Percentiles rank a stretch among this genome's conserved stretches.
These are phyloP conservation scores for Lacerta viridis DNA, from an alignment of 2,797 vertebrate genomes.

Conservation along the genomic window DNA sequence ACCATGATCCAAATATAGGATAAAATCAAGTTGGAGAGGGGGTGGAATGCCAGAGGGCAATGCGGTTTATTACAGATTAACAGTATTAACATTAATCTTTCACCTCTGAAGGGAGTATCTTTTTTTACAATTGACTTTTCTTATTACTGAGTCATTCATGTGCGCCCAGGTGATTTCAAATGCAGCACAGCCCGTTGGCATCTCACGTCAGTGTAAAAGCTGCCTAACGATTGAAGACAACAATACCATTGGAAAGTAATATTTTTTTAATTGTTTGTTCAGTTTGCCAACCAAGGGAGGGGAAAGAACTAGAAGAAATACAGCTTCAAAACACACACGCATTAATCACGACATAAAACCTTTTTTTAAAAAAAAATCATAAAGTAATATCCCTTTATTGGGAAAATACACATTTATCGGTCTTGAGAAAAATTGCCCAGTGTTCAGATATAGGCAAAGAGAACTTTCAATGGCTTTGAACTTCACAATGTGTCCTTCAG, in stretches of 20 bases:
- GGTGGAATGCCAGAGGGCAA: slow-evolving; percentile 15
- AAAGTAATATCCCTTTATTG: neutral
- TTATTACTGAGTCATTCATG: slow-evolving; percentile 36
- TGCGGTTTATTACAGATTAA: slow-evolving; percentile 50
- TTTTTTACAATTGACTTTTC: neutral
- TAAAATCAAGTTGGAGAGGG: neutral
- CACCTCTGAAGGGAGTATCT: neutral
- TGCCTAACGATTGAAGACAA: neutral
- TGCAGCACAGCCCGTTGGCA: neutral
- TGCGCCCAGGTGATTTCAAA: slow-evolving; percentile 26
- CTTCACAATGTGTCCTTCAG: neutral
- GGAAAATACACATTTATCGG: neutral
- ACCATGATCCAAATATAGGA: neutral
- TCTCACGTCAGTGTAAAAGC: neutral
- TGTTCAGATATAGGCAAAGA: neutral
- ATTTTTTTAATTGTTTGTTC: neutral
- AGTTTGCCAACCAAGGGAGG: neutral
- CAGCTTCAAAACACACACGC: neutral
- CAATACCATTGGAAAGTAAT: neutral
- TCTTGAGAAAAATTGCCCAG: neutral
- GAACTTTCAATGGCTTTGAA: neutral
- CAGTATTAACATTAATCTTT: slow-evolving; percentile 40
- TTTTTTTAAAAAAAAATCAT: neutral
- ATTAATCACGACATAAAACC: neutral
- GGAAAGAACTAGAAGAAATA: neutral